Evolutionary conservation across 1,140 invertebrate species (phyloP).

Genomic region (Pollicipes pollicipes): DNA sequence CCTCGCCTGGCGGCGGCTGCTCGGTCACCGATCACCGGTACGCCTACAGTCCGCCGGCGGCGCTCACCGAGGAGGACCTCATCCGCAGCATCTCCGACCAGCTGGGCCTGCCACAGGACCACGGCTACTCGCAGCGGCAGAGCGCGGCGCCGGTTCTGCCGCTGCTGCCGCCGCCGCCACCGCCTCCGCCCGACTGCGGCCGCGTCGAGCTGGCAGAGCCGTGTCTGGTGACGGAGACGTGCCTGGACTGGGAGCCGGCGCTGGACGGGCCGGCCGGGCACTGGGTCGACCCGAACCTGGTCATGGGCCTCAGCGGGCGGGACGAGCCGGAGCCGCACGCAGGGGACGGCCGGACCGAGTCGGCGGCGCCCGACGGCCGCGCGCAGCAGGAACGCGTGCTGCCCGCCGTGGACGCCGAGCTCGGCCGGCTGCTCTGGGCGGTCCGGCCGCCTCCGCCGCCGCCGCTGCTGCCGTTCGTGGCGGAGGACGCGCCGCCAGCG

Average conservation of each 20-base stretch:
- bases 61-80: background rate
- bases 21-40: background rate
- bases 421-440: background rate
- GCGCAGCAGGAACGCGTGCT: background rate
- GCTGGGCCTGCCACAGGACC: background rate
- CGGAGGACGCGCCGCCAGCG: background rate
- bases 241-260: background rate
- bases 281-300: background rate
- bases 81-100: background rate
- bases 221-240: background rate
- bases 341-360: too few species aligned
- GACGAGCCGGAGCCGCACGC: background rate
- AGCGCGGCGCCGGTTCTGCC: too few species aligned
- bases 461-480: background rate
- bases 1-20: background rate
- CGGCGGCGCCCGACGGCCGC: too few species aligned
- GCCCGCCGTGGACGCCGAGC: background rate
- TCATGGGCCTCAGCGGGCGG: background rate
- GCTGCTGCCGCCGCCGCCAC: too few species aligned
- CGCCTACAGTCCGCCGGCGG: background rate
- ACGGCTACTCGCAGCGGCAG: background rate
- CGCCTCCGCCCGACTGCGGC: background rate
- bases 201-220: background rate
- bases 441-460: background rate
- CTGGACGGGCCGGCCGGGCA: background rate